These are phyloP conservation scores for Halocaridina rubra DNA, from an alignment of 2,888 invertebrate genomes.

Conservation along the genomic window DNA sequence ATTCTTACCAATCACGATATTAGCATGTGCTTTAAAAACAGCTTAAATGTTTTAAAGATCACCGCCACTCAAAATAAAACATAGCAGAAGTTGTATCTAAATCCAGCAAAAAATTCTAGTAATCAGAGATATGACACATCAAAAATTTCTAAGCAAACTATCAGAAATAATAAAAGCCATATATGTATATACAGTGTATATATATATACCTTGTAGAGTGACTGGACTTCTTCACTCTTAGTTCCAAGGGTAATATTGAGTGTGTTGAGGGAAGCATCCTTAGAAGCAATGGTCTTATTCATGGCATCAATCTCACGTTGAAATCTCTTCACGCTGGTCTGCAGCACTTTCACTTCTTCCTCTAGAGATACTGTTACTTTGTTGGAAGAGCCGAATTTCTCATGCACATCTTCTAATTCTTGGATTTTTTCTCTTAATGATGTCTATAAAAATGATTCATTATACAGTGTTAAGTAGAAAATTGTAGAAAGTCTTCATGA, in stretches of 20 bases:
- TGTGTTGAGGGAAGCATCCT: neutral
- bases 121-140: too few species aligned
- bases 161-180: too few species aligned
- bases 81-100: too few species aligned
- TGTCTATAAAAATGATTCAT: slow-evolving; percentile 9
- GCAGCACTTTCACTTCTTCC: slow-evolving; percentile 14
- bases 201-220: slow-evolving; percentile 31
- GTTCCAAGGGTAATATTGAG: neutral
- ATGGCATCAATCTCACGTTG: slow-evolving; percentile 4
- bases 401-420: neutral
- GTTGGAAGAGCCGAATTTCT: neutral
- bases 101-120: too few species aligned
- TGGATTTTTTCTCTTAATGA: slow-evolving; percentile 18
- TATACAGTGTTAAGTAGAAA: neutral
- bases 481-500: too few species aligned
- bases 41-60: too few species aligned
- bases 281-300: neutral
- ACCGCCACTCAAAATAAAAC: neutral
- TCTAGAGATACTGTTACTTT: neutral
- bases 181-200: too few species aligned
- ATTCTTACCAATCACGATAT: too few species aligned
- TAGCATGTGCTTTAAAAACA: too few species aligned
- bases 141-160: too few species aligned
- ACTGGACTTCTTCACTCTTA: neutral
- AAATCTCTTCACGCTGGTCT: slow-evolving; percentile 22